Evolutionary conservation across 2,797 vertebrate species (phyloP), one percentile per base, ranked within the genome.

Genomic region (Dromococcyx pavoninus): DNA sequence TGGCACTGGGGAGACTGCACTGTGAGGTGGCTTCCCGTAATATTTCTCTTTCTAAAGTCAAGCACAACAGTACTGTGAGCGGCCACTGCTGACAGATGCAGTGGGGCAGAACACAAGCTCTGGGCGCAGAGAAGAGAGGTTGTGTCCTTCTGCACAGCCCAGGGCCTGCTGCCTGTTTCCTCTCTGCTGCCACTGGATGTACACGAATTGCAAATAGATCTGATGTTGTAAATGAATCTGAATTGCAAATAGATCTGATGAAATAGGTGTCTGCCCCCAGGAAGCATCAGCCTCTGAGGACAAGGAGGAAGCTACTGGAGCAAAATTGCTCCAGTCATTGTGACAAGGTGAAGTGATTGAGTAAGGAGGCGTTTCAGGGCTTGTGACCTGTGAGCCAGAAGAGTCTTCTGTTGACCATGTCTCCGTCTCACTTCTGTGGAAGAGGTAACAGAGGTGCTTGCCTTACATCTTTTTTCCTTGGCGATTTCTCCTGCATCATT

Each of bases 191-290:
- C 0, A 0, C 66, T 87, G 24, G 16, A 39, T 46, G 60, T 57
- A 44, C 2, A 2, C 86, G 91, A 88, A 90, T 69, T 91, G 73
- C 86, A 94, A 53, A 81, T 75, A 65, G 78, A 54, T 72, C 54
- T 79, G 69, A 50, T 89, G 58, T 33, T 58, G 80, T 62, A 91
- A 91, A 93, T 54, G 57, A 57, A 93, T 91, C 91, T 91, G 94
- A 95, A 88, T 91, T 95, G 94, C 94, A 94, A 88, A 95, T 86
- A n/a, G 73, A 56, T 39, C 54, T 84, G 82, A 78, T 83, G 73
- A 76, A 89, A 73, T 88, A 85, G 67, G 67, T 94, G 89, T 91
- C 89, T 92, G 85, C 28, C 51, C 54, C 85, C 62, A 33, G 46
- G 61, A 85, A 86, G 37, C 60, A 46, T 88, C 94, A 76, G 44